Evolutionary conservation across 2,797 vertebrate genomes (phyloP).

Genomic region (Gouania willdenowi): DNA sequence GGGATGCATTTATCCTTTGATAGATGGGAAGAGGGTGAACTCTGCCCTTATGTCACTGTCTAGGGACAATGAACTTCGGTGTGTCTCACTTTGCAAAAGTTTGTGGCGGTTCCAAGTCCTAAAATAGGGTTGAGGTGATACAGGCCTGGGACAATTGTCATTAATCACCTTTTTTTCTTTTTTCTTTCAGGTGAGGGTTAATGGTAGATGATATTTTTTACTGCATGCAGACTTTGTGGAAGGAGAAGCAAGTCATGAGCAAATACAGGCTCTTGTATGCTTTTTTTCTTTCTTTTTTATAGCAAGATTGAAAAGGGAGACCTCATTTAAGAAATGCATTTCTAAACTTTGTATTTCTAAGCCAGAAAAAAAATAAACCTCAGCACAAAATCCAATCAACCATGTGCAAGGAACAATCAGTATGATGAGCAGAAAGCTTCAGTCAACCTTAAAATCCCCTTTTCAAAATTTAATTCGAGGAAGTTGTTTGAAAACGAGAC

Average conservation of each 20-base stretch:
- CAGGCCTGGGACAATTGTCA: constrained; percentile 48
- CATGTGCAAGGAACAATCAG: constrained; percentile 11
- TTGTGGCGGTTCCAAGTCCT: constrained; percentile 29
- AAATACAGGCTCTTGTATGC: constrained; percentile 13
- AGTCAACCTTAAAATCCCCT: constrained; percentile 29
- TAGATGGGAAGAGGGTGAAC: constrained; percentile 65
- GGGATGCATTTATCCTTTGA: constrained; percentile 52
- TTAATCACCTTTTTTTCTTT: constrained; percentile 51
- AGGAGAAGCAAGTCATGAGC: constrained; percentile 1
- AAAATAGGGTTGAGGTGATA: constrained; percentile 60
- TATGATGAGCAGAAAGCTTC: constrained; percentile 16
- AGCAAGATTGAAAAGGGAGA: constrained; percentile 12
- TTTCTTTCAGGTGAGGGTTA: constrained; percentile 26
- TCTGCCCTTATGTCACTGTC: constrained; percentile 50
- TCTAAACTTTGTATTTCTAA: constrained; percentile 18
- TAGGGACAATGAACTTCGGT: constrained; percentile 55
- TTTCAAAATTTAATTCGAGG: constrained; percentile 49
- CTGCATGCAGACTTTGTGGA: constrained; percentile 1
- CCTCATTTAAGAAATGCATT: constrained; percentile 17
- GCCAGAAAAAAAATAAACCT: constrained; percentile 24
- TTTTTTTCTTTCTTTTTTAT: constrained; percentile 24
- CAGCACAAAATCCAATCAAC: constrained; percentile 29
- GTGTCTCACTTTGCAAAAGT: constrained; percentile 53
- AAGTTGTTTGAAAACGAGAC: constrained; percentile 31
- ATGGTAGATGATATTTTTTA: constrained; percentile 5